Conservation (phyloP, 2,888 invertebrate species). For the Drosophila lutescens region DNA sequence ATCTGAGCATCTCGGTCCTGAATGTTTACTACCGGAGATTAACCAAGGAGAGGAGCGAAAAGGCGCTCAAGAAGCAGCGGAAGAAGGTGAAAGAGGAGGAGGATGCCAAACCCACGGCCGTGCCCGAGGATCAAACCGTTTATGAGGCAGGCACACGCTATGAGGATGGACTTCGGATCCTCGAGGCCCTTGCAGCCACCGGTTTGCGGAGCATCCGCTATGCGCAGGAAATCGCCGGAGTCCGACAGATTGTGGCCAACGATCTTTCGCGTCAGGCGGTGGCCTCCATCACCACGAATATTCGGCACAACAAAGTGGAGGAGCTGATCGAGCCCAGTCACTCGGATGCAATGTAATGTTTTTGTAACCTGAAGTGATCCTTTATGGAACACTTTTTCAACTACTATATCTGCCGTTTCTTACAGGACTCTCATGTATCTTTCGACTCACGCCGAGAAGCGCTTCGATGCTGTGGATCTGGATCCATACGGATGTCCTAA, state of each 20-base stretch:
- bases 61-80: constrained; percentile 61
- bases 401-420: background rate
- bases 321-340: constrained; percentile 90
- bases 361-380: too few species aligned
- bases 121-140: constrained; percentile 3
- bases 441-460: constrained; percentile 87
- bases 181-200: constrained; percentile 98
- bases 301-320: constrained; percentile 86
- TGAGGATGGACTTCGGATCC: constrained; percentile 85
- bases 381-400: too few species aligned
- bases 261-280: constrained; percentile 95
- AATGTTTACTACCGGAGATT: constrained; percentile 87
- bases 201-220: constrained; percentile 98
- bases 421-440: constrained; percentile 93
- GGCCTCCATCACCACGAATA: constrained; percentile 92
- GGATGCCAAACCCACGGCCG: background rate
- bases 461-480: constrained; percentile 96
- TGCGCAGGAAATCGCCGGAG: constrained; percentile 95
- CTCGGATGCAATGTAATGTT: constrained; percentile 94
- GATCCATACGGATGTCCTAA: constrained; percentile 99
- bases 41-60: constrained; percentile 81
- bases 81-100: constrained; percentile 9
- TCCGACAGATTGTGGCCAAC: constrained; percentile 94
- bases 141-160: constrained; percentile 74
- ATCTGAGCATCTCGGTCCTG: constrained; percentile 92